Evolutionary conservation across 2,113 vertebrate genomes (phyloP).

Genomic region (Trichechus manatus): DNA sequence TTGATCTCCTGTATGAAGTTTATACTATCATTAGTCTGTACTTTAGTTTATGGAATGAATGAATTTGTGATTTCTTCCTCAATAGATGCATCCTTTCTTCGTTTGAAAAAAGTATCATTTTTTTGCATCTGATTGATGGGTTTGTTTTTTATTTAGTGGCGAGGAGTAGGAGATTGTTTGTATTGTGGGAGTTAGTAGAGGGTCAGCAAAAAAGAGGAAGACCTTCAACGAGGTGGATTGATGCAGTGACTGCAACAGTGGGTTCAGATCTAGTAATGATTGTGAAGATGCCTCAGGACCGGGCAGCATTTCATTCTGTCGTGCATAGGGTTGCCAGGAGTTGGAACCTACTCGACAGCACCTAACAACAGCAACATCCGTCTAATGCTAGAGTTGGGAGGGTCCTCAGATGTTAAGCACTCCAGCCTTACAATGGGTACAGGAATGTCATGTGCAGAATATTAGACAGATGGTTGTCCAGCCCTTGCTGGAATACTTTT

Average conservation of each 20-base stretch:
- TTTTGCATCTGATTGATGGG: neutral
- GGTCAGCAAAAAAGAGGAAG: no score
- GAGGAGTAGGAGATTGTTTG: neutral
- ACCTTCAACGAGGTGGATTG: no score
- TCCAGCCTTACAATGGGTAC: neutral
- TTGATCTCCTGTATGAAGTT: neutral
- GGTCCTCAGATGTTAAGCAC: neutral
- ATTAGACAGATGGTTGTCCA: neutral
- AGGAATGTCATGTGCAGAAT: neutral
- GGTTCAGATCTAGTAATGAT: no score
- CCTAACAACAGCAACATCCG: neutral
- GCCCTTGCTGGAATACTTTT: neutral
- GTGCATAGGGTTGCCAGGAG: neutral
- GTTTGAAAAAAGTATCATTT: neutral
- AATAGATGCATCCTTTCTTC: neutral
- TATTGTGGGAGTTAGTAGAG: neutral
- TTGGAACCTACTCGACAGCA: neutral
- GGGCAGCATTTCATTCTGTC: no score
- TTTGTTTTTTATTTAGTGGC: neutral
- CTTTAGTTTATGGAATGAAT: slow-evolving; percentile 31
- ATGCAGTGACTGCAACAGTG: no score
- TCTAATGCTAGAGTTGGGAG: neutral
- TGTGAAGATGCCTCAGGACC: no score
- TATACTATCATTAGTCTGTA: neutral
- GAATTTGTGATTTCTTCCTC: neutral